Evolutionary conservation across 2,888 invertebrate genomes (phyloP).

Genomic region (Cetonia aurata): DNA sequence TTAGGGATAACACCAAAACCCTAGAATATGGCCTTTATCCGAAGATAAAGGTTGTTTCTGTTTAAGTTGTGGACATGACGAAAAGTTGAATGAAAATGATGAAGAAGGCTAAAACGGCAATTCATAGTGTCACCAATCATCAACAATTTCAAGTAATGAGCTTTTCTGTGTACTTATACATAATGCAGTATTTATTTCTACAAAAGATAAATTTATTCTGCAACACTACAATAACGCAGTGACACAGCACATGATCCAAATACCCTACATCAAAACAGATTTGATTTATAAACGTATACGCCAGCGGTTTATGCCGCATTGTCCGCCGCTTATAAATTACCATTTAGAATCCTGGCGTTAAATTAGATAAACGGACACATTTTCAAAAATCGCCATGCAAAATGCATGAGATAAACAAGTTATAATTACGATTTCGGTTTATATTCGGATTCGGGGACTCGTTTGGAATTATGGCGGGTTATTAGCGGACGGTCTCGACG

Average conservation of each 20-base stretch:
- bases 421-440: conserved; percentile 44
- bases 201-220: neutral
- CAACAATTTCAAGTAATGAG: no score
- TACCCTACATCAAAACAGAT: conserved; percentile 4
- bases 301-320: conserved; percentile 18
- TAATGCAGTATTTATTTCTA: no score
- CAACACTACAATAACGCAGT: neutral
- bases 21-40: no score
- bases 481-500: conserved; percentile 38
- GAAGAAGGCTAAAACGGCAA: no score
- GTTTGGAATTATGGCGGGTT: conserved; percentile 36
- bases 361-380: conserved; percentile 36
- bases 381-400: conserved; percentile 34
- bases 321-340: conserved; percentile 27
- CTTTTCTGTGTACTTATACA: no score
- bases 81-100: no score
- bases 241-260: neutral
- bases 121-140: no score
- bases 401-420: conserved; percentile 42
- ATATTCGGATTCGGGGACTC: conserved; percentile 41
- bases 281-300: conserved; percentile 24
- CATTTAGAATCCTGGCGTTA: conserved; percentile 30
- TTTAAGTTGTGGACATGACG: no score
- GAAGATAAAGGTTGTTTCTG: no score
- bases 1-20: no score